Evolutionary conservation across 2,797 vertebrate genomes (phyloP).

Genomic region (Periparus ater): DNA sequence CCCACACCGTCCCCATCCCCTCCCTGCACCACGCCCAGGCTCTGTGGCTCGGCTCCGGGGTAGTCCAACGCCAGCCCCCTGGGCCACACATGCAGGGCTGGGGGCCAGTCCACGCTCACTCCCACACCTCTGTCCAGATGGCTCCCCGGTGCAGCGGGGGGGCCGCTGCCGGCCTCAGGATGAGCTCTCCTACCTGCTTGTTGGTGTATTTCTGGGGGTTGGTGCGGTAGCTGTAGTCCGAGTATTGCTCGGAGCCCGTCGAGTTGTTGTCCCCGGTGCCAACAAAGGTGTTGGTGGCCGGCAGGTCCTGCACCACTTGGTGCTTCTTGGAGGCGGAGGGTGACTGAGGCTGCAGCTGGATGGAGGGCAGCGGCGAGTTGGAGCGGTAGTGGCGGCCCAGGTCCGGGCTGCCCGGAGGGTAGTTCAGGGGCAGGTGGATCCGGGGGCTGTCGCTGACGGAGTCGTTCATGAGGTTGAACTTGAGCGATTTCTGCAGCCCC

Average conservation of each 20-base stretch:
- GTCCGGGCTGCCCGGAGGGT: conserved; percentile 93
- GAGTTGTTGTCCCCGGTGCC: conserved; percentile 98
- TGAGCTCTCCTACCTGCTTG: conserved; percentile 99
- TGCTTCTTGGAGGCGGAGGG: conserved; percentile 99
- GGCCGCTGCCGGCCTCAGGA: conserved; percentile 81
- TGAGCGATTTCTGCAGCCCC: conserved; percentile 91
- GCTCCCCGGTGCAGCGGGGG: conserved; percentile 79
- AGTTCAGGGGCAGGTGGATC: conserved; percentile 96
- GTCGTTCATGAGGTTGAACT: conserved; percentile 96
- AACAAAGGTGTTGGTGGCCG: conserved; percentile 97
- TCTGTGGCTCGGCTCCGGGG: background rate
- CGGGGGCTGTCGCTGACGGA: conserved; percentile 91
- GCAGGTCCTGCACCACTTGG: conserved; percentile 98
- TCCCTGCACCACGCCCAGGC: background rate
- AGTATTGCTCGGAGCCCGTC: conserved; percentile 98
- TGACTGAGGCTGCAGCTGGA: conserved; percentile 96
- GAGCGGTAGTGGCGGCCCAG: conserved; percentile 97
- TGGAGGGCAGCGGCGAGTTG: conserved; percentile 95
- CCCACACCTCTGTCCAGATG: conserved; percentile 94
- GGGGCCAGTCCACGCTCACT: conserved; percentile 80
- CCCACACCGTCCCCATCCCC: background rate
- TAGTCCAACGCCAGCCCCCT: background rate
- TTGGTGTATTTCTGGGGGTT: conserved; percentile 98
- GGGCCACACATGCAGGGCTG: background rate
- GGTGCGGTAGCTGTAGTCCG: conserved; percentile 99